A percentile compares a stretch with the other conserved stretches of the same genome.
Conservation (phyloP, 2,797 vertebrate species). For the Onychomys arenicola region DNA sequence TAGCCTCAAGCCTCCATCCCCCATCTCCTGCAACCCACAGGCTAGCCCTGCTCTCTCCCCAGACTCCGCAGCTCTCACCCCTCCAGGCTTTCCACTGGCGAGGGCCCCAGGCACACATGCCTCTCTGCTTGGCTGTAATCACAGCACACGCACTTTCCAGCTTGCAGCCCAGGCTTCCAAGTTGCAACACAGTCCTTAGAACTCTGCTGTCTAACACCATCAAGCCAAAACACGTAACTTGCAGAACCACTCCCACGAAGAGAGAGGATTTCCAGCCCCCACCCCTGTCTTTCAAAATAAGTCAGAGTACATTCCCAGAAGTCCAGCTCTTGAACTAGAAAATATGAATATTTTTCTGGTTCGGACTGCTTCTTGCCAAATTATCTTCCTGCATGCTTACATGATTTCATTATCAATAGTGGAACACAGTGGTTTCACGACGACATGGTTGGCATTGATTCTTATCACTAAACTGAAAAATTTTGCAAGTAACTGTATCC, state of each 20-base stretch:
- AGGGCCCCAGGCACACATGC: neutral
- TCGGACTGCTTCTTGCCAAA: neutral
- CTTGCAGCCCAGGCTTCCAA: neutral
- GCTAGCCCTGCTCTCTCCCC: neutral
- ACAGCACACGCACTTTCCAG: neutral
- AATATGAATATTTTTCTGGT: neutral
- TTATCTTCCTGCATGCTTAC: neutral
- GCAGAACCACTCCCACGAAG: conserved; percentile 56
- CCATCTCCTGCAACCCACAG: neutral
- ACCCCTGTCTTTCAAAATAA: conserved; percentile 1
- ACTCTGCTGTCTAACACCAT: neutral
- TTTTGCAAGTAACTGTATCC: conserved; percentile 28
- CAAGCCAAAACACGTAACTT: conserved; percentile 35
- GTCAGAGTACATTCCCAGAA: conserved; percentile 66
- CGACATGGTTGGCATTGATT: neutral
- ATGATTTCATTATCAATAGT: neutral
- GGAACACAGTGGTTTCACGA: neutral
- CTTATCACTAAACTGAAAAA: neutral
- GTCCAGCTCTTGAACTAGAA: neutral
- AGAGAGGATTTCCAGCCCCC: conserved; percentile 12
- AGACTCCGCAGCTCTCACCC: neutral
- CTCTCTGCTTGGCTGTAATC: neutral
- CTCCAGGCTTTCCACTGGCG: neutral
- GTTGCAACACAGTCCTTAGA: conserved; percentile 46
- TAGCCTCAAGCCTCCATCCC: too few species aligned